Conservation (phyloP, 1,140 invertebrate species). For the Drosophila suzukii region DNA sequence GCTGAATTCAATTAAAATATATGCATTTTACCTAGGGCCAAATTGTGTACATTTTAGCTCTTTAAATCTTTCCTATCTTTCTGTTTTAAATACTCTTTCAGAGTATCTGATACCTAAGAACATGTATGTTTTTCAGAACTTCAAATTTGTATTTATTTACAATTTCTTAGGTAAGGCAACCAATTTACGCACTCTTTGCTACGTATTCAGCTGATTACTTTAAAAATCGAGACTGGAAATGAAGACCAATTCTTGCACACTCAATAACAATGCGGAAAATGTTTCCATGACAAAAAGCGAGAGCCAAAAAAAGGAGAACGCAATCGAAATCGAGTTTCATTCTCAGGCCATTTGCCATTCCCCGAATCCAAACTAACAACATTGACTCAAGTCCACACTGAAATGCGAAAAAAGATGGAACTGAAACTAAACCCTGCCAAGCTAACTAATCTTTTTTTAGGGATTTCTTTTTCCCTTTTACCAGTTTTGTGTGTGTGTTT, state of each 20-base stretch:
- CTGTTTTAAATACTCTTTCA: background rate
- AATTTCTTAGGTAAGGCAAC: background rate
- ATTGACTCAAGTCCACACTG: constrained; percentile 49
- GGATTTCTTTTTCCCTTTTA: constrained; percentile 40
- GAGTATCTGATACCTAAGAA: background rate
- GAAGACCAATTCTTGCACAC: constrained; percentile 10
- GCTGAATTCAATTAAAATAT: background rate
- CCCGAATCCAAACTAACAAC: constrained; percentile 52
- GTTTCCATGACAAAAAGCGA: constrained; percentile 36
- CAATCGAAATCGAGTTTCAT: constrained; percentile 70
- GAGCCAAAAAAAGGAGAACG: constrained; percentile 6
- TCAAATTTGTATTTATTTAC: too few relatives aligned
- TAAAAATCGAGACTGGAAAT: constrained; percentile 1
- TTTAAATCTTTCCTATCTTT: too few relatives aligned
- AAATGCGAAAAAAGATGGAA: constrained; percentile 36
- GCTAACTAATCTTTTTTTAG: constrained; percentile 81
- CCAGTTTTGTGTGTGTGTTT: constrained; percentile 2
- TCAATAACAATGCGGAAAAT: constrained; percentile 52
- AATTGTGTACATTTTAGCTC: background rate
- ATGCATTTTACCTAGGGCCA: background rate
- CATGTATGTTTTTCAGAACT: too few relatives aligned
- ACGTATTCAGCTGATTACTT: constrained; percentile 1
- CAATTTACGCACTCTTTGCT: background rate
- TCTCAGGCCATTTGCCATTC: constrained; percentile 45
- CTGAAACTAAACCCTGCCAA: constrained; percentile 32